These are phyloP conservation scores for Heliconius ismenius DNA, from an alignment of 2,888 invertebrate genomes.

Conservation along the genomic window DNA sequence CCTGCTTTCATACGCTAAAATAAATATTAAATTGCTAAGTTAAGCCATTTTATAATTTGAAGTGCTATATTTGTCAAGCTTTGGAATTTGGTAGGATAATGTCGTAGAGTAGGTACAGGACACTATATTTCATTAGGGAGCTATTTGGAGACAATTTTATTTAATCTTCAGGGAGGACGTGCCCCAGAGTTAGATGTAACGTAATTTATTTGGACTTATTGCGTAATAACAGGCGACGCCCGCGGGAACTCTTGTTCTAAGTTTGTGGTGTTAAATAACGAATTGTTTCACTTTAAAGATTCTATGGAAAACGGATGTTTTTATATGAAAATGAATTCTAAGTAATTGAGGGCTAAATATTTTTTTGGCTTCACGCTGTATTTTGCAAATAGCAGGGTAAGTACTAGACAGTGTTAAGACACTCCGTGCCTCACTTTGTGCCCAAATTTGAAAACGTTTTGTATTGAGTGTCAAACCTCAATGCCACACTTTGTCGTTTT, in stretches of 20 bases:
- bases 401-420: neutral
- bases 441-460: neutral
- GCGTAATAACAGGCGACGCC: neutral
- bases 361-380: neutral
- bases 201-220: conserved; percentile 14
- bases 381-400: neutral
- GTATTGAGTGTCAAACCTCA: neutral
- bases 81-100: conserved; percentile 27
- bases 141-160: conserved; percentile 30
- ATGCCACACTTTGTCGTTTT: neutral
- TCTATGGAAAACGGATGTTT: neutral
- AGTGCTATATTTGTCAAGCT: conserved; percentile 26
- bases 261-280: neutral
- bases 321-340: neutral
- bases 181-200: neutral
- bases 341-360: neutral
- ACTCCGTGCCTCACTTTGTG: neutral
- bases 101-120: conserved; percentile 3
- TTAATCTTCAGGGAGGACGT: conserved; percentile 14
- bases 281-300: neutral
- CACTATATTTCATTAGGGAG: conserved; percentile 25
- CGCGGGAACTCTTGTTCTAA: neutral
- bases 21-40: neutral
- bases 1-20: neutral
- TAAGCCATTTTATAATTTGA: neutral